phyloP scores from a whole-genome alignment of 1,140 invertebrate species.

The Caerostris extrusa region DNA sequence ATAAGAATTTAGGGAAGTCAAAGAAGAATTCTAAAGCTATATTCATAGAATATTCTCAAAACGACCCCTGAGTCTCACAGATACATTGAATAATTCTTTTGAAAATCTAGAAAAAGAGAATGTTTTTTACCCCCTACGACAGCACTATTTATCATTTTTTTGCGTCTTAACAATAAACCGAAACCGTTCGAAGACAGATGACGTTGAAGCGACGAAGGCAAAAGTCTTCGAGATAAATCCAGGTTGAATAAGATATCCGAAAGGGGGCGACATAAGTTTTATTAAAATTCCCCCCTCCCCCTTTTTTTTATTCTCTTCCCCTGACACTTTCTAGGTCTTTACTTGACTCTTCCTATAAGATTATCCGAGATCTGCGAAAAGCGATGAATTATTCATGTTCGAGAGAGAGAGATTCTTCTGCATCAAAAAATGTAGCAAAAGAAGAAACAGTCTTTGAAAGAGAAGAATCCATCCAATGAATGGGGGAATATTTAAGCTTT shows the following conservation, averaged over 20 bases:
- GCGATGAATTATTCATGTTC: background rate
- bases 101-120: no score
- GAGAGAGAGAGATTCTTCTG: background rate
- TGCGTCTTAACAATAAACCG: background rate
- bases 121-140: no score
- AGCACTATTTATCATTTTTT: no score
- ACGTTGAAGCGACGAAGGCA: background rate
- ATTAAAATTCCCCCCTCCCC: background rate
- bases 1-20: no score
- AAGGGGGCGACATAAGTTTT: background rate
- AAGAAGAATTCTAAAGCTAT: no score
- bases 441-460: background rate
- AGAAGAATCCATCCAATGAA: background rate
- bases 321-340: background rate
- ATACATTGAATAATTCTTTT: no score
- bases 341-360: background rate
- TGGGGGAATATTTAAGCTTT: background rate
- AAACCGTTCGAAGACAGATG: background rate
- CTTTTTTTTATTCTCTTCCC: background rate
- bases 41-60: no score
- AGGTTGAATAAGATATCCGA: background rate
- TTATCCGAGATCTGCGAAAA: background rate
- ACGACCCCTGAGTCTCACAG: no score
- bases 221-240: background rate
- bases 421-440: background rate